Evolutionary conservation across 2,113 vertebrate species (phyloP).

Genomic region (Centrocercus urophasianus): DNA sequence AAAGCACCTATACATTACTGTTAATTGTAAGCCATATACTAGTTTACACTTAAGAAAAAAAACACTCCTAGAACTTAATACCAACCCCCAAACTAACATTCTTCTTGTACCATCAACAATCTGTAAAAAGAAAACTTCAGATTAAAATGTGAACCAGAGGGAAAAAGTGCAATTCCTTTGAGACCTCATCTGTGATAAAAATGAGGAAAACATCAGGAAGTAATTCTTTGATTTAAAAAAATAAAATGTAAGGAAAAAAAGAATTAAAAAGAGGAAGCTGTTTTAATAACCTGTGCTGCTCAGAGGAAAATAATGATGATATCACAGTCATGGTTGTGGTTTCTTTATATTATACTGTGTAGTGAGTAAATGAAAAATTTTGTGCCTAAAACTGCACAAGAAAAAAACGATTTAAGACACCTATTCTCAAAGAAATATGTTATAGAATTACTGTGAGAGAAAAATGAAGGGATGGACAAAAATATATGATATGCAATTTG

Average conservation of each 20-base stretch:
- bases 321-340: neutral
- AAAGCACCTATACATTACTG: neutral
- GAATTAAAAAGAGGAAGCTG: neutral
- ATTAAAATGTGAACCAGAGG: neutral
- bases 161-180: neutral
- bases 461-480: neutral
- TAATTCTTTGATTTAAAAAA: neutral
- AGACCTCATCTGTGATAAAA: neutral
- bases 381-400: neutral
- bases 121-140: neutral
- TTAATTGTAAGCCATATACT: neutral
- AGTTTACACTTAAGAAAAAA: neutral
- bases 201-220: neutral
- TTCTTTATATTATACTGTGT: neutral
- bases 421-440: neutral
- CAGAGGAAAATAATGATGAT: neutral
- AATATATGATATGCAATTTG: neutral
- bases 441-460: neutral
- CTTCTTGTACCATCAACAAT: neutral
- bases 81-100: neutral
- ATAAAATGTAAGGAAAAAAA: neutral
- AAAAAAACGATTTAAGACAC: neutral
- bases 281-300: neutral
- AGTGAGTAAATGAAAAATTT: neutral
- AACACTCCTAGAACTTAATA: neutral